These are phyloP conservation scores for Ephestia elutella DNA, from an alignment of 1,140 invertebrate genomes.

Conservation along the genomic window DNA sequence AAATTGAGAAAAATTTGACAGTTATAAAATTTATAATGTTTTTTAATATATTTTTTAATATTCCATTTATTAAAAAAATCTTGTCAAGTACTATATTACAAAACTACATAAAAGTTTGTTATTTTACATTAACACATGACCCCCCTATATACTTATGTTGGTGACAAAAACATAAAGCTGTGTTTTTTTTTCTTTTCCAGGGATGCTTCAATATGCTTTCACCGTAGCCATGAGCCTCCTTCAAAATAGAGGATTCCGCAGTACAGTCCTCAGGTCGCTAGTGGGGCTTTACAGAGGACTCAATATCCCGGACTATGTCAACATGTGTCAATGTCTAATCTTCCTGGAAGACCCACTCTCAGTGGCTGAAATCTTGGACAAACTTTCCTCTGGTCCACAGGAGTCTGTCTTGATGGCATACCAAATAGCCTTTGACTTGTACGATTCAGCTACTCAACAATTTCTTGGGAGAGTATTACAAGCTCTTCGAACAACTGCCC, in stretches of 20 bases:
- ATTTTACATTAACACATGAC: too few relatives aligned
- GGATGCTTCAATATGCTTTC: slow-evolving; percentile 96
- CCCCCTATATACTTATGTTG: too few relatives aligned
- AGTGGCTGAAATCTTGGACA: slow-evolving; percentile 93
- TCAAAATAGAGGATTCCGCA: slow-evolving; percentile 93
- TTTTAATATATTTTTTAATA: too few relatives aligned
- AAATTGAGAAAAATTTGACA: too few relatives aligned
- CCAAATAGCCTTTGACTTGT: slow-evolving; percentile 99
- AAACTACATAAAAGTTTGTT: too few relatives aligned
- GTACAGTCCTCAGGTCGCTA: slow-evolving; percentile 90
- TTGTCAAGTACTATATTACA: too few relatives aligned
- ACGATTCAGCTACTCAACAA: slow-evolving; percentile 99
- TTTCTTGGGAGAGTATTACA: slow-evolving; percentile 93
- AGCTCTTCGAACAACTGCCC: slow-evolving; percentile 87
- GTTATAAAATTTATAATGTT: too few relatives aligned
- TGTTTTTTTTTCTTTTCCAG: slow-evolving; percentile 60
- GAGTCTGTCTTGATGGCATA: slow-evolving; percentile 91
- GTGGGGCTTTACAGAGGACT: slow-evolving; percentile 92
- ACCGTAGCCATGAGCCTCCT: slow-evolving; percentile 97
- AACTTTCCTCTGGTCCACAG: slow-evolving; percentile 87
- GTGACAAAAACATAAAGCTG: too few relatives aligned
- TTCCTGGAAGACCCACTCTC: slow-evolving; percentile 95
- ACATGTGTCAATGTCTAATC: slow-evolving; percentile 97
- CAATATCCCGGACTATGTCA: slow-evolving; percentile 93
- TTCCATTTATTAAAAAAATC: too few relatives aligned